phyloP scores from a whole-genome alignment of 2,113 vertebrate genomes.

The Poeciliopsis occidentalis region DNA sequence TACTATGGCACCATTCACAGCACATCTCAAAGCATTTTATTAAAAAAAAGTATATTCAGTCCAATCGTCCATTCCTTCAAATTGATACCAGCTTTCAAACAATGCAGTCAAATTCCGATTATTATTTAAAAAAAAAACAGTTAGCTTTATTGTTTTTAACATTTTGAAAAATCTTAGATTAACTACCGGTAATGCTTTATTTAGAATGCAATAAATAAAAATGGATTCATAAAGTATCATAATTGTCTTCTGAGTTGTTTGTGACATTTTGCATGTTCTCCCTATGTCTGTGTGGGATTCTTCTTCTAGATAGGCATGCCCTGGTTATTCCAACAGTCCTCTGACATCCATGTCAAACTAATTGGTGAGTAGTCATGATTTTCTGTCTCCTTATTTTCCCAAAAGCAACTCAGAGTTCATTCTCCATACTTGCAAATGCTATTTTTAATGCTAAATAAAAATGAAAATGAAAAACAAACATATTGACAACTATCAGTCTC shows the following conservation, averaged over 20 bases:
- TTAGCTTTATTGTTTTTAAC: too few species aligned
- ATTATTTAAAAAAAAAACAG: too few species aligned
- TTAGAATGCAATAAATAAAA: not conserved
- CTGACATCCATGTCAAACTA: not conserved
- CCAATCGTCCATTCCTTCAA: too few species aligned
- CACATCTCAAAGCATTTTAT: too few species aligned
- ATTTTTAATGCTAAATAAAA: not conserved
- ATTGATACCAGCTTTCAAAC: too few species aligned
- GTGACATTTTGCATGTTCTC: not conserved
- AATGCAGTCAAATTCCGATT: too few species aligned
- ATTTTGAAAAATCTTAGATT: too few species aligned
- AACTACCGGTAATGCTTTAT: not conserved
- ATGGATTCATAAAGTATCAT: not conserved
- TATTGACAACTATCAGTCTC: too few species aligned
- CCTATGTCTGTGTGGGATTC: not conserved
- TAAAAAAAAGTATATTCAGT: too few species aligned
- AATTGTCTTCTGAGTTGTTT: not conserved
- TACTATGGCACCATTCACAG: too few species aligned
- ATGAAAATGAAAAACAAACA: not conserved
- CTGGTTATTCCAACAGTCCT: not conserved
- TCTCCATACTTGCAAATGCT: not conserved
- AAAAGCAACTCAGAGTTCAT: not conserved
- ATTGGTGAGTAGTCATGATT: not conserved
- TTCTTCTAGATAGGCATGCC: not conserved
- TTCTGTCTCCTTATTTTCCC: not conserved